A percentile compares a stretch with the other conserved stretches of the same genome.
phyloP scores from a whole-genome alignment of 2,113 vertebrate species.

The Caloenas nicobarica region DNA sequence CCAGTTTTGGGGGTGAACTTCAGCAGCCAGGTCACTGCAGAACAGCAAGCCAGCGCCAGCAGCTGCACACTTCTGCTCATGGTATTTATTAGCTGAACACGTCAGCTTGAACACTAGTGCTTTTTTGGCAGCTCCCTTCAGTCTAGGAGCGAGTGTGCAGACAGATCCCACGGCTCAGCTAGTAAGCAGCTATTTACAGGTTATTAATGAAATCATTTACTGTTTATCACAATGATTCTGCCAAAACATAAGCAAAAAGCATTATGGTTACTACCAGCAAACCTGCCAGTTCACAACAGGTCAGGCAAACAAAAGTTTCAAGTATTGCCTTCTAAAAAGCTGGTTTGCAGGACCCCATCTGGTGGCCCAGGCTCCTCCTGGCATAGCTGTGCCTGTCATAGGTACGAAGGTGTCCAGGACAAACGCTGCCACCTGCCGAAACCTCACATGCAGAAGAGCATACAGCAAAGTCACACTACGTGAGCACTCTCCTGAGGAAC shows the following conservation, averaged over 20 bases:
- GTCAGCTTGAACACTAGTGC: neutral
- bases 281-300: neutral
- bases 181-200: neutral
- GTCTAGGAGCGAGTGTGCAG: rapidly evolving
- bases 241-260: neutral
- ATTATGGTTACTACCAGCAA: neutral
- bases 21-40: neutral
- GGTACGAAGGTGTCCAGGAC: rapidly evolving
- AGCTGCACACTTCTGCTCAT: neutral
- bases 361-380: neutral
- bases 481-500: neutral
- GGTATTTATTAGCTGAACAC: rapidly evolving
- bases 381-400: neutral
- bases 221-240: neutral
- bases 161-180: neutral
- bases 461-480: neutral
- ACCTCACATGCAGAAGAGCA: neutral
- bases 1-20: neutral
- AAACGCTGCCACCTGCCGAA: neutral
- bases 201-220: constrained; percentile 26
- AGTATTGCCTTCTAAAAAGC: neutral
- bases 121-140: neutral
- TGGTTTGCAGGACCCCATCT: rapidly evolving
- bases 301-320: neutral
- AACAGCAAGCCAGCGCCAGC: neutral